Conservation (phyloP, 2,888 invertebrate species). For the Parascotia fuliginaria region DNA sequence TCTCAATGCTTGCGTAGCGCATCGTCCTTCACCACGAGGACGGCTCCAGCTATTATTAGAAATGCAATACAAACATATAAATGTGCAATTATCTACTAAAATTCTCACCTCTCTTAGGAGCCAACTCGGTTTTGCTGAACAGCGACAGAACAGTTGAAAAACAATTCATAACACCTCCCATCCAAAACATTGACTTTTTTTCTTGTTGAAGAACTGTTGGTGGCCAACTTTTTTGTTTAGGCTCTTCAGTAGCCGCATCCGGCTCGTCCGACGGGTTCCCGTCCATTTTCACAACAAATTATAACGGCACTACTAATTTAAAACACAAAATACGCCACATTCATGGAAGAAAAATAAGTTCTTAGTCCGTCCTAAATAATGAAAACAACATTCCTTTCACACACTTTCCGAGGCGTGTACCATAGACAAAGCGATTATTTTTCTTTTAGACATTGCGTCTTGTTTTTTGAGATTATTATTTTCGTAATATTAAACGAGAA, state of each 20-base stretch:
- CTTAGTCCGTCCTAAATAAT: neutral
- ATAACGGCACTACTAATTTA: neutral
- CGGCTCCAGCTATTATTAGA: slow-evolving; percentile 24
- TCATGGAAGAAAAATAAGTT: neutral
- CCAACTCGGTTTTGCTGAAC: slow-evolving; percentile 91
- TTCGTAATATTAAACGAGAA: too few relatives aligned
- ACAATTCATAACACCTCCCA: slow-evolving; percentile 94
- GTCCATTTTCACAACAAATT: slow-evolving; percentile 31
- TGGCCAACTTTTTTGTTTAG: slow-evolving; percentile 36
- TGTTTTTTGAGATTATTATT: too few relatives aligned
- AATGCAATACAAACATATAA: neutral
- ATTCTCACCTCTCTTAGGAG: slow-evolving; percentile 85
- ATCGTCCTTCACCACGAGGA: slow-evolving; percentile 45
- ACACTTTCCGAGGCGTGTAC: neutral
- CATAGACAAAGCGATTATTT: neutral
- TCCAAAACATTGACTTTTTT: slow-evolving; percentile 88
- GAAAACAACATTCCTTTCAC: slow-evolving; percentile 4
- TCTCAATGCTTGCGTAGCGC: slow-evolving; percentile 47
- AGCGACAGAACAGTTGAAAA: slow-evolving; percentile 95
- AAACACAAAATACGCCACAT: slow-evolving; percentile 1
- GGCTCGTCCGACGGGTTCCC: slow-evolving; percentile 36
- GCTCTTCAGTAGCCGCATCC: slow-evolving; percentile 39
- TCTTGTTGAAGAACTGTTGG: slow-evolving; percentile 45
- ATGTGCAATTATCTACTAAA: neutral
- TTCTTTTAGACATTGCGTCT: neutral